Percentiles rank a stretch among this genome's conserved stretches.
Evolutionary conservation across 1,140 invertebrate species (phyloP).

Genomic region (Meloidogyne hapla): DNA sequence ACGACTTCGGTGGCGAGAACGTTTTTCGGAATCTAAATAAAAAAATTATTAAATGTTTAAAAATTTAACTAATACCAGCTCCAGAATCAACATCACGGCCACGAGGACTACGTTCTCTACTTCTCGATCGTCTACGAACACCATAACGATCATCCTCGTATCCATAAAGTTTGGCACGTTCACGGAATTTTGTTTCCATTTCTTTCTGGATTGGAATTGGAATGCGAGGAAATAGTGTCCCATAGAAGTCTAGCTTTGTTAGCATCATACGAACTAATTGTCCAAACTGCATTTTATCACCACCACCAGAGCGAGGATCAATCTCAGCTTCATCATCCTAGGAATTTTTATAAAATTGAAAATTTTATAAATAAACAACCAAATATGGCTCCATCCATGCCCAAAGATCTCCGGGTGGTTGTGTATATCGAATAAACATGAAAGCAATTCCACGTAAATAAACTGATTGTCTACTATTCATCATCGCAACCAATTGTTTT

Average conservation of each 20-base stretch:
- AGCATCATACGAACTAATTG: constrained; percentile 88
- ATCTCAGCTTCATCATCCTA: constrained; percentile 73
- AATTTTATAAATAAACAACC: constrained; percentile 74
- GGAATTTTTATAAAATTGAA: constrained; percentile 31
- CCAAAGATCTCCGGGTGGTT: constrained; percentile 89
- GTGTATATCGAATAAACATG: constrained; percentile 91
- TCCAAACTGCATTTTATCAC: constrained; percentile 88
- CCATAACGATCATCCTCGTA: constrained; percentile 39
- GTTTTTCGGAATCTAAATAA: neutral
- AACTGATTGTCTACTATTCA: constrained; percentile 91
- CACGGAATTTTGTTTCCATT: constrained; percentile 58
- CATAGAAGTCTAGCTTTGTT: constrained; percentile 74
- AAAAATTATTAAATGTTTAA: neutral
- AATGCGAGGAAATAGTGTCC: constrained; percentile 94
- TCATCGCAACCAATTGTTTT: constrained; percentile 91
- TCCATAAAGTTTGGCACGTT: constrained; percentile 43
- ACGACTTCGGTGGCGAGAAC: constrained; percentile 30
- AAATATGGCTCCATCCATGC: constrained; percentile 95
- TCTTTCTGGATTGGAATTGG: constrained; percentile 83
- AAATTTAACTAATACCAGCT: neutral
- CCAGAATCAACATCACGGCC: constrained; percentile 14
- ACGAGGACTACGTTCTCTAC: constrained; percentile 26
- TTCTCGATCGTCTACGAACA: constrained; percentile 8
- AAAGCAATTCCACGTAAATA: constrained; percentile 94
- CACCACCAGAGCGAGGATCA: constrained; percentile 94